Percentiles rank a stretch among this genome's conserved stretches.
Evolutionary conservation across 2,888 invertebrate species (phyloP).

Genomic region (Megamerina dolium): DNA sequence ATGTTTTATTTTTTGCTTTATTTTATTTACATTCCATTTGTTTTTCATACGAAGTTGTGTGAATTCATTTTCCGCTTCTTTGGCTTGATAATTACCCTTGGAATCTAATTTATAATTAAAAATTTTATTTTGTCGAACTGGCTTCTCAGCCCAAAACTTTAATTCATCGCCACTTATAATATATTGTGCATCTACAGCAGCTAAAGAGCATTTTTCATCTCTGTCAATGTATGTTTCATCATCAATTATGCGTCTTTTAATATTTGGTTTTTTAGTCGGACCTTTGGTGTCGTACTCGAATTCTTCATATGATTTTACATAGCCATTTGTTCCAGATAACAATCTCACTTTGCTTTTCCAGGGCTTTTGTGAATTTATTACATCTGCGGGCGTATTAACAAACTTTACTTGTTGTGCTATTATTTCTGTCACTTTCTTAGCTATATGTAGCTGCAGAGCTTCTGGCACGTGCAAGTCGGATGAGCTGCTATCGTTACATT

Average conservation of each 20-base stretch:
- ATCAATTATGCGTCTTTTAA: conserved; percentile 25
- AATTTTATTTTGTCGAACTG: conserved; percentile 24
- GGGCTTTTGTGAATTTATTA: conserved; percentile 1
- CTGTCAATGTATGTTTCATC: conserved; percentile 1
- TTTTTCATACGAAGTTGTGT: conserved; percentile 30
- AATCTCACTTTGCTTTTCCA: conserved; percentile 25
- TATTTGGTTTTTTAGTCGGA: conserved; percentile 26
- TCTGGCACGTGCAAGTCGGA: conserved; percentile 31
- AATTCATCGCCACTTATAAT: conserved; percentile 27
- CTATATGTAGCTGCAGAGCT: conserved; percentile 32
- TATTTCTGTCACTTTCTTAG: conserved; percentile 28
- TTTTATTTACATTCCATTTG: conserved; percentile 35
- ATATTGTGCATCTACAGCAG: conserved; percentile 25
- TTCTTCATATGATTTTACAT: conserved; percentile 30
- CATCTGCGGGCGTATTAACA: neutral
- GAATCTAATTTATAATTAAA: conserved; percentile 27
- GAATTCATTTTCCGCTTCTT: conserved; percentile 32
- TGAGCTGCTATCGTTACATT: conserved; percentile 12
- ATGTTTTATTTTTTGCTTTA: conserved; percentile 22
- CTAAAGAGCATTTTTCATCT: conserved; percentile 12
- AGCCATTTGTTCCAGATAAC: conserved; percentile 29
- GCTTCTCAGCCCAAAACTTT: conserved; percentile 27
- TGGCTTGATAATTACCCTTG: conserved; percentile 19
- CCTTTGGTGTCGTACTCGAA: conserved; percentile 27
- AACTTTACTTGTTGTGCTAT: conserved; percentile 32